These are phyloP conservation scores for Toxonevra muliebris DNA, from an alignment of 2,888 invertebrate genomes.

Conservation along the genomic window DNA sequence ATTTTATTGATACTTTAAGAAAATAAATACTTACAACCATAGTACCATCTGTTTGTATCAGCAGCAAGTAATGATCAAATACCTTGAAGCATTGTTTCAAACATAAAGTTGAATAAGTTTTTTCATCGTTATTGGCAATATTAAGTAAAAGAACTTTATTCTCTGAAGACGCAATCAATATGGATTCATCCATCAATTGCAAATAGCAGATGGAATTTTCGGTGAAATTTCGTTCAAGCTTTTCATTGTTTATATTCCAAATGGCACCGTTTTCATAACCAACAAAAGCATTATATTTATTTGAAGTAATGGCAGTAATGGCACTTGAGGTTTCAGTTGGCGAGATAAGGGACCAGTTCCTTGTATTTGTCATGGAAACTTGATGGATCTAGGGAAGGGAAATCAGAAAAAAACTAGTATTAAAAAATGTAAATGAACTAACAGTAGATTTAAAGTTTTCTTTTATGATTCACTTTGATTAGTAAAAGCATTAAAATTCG, in stretches of 20 bases:
- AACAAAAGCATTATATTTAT: constrained; percentile 46
- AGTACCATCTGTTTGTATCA: no score
- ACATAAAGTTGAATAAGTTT: no score
- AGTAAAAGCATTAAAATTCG: not conserved
- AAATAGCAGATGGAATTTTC: constrained; percentile 49
- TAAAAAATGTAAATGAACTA: no score
- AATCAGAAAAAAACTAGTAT: constrained; percentile 18
- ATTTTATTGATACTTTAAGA: no score
- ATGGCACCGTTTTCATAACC: constrained; percentile 57
- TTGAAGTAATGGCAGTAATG: constrained; percentile 52
- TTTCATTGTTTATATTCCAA: constrained; percentile 47
- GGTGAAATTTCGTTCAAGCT: constrained; percentile 34
- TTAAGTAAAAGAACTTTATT: no score
- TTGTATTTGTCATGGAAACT: constrained; percentile 45
- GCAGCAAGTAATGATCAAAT: no score
- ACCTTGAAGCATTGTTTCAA: no score
- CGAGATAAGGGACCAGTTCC: constrained; percentile 52
- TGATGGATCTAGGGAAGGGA: constrained; percentile 50
- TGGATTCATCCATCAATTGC: constrained; percentile 48
- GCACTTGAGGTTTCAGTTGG: constrained; percentile 40
- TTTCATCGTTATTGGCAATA: no score
- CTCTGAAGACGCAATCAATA: constrained; percentile 46
- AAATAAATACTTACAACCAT: no score
- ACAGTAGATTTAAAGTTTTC: no score
- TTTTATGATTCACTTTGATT: no score